Conservation (phyloP, 2,797 vertebrate genomes). For the Otolemur crassicaudatus region DNA sequence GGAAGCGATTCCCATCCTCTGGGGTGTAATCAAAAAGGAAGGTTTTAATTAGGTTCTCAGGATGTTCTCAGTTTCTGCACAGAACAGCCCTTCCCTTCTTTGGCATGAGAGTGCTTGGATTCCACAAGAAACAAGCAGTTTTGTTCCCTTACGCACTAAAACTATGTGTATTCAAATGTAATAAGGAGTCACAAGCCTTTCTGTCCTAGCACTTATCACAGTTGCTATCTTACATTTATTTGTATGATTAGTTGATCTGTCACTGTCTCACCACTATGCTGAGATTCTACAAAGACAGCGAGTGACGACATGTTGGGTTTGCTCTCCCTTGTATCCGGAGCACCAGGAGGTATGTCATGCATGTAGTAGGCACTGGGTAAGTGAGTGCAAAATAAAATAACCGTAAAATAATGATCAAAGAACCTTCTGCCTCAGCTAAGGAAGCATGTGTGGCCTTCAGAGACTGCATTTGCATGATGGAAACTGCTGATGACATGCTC, state of each 20-base stretch:
- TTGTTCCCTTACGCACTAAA: conserved; percentile 25
- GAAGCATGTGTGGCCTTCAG: neutral
- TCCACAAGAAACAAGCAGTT: conserved; percentile 2
- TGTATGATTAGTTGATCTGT: neutral
- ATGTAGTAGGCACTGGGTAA: neutral
- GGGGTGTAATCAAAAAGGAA: conserved; percentile 84
- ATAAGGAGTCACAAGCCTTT: neutral
- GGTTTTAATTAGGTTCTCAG: conserved; percentile 83
- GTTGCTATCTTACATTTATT: neutral
- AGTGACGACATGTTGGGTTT: neutral
- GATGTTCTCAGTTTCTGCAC: conserved; percentile 79
- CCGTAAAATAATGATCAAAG: neutral
- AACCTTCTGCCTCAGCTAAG: neutral
- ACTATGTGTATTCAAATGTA: neutral
- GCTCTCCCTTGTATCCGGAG: neutral
- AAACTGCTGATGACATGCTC: neutral
- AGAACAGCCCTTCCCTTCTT: conserved; percentile 82
- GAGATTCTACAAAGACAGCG: neutral
- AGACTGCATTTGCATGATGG: neutral
- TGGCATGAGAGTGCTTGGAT: conserved; percentile 33
- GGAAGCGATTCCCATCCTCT: conserved; percentile 83
- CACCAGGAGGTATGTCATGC: neutral
- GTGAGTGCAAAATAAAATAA: neutral
- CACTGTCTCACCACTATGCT: neutral
- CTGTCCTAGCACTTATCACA: neutral